A percentile compares a stretch with the other conserved stretches of the same genome.
phyloP scores from a whole-genome alignment of 2,113 vertebrate genomes.

The Lutjanus erythropterus region DNA sequence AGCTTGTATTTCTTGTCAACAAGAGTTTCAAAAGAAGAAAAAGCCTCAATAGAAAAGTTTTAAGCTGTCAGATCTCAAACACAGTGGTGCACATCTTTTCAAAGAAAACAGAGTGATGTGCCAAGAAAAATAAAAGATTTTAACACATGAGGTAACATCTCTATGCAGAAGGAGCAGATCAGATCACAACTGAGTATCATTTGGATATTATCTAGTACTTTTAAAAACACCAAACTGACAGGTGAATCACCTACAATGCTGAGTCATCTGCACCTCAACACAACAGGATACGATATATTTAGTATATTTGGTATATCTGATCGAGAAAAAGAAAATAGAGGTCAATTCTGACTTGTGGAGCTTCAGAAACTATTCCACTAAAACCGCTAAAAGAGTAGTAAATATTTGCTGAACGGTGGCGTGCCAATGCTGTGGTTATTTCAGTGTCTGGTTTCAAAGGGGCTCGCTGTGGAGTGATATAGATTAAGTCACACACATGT shows the following conservation, averaged over 20 bases:
- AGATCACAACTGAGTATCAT: conserved; percentile 15
- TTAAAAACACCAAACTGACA: not conserved
- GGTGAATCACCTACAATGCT: not conserved
- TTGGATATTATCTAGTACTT: not conserved
- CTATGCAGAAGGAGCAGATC: not conserved
- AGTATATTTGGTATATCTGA: too few species aligned
- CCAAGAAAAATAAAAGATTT: conserved; percentile 18
- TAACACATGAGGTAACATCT: not conserved
- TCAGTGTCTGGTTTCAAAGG: conserved; percentile 56
- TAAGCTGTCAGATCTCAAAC: conserved; percentile 1
- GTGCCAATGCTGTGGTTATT: conserved; percentile 41
- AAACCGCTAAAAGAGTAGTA: conserved; percentile 33
- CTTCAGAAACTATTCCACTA: conserved; percentile 16
- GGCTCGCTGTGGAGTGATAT: not conserved
- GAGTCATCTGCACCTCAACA: conserved; percentile 8
- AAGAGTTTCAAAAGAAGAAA: not conserved
- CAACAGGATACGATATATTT: too few species aligned
- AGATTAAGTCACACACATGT: conserved; percentile 1
- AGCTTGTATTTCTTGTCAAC: not conserved
- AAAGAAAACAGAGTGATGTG: not conserved
- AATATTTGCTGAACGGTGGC: conserved; percentile 53
- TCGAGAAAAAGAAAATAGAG: not conserved
- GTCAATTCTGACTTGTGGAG: not conserved
- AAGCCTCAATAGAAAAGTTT: not conserved
- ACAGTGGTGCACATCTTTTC: not conserved